These are phyloP conservation scores for Lepilemur septentrionalis DNA, from an alignment of 2,797 vertebrate genomes.

Conservation along the genomic window DNA sequence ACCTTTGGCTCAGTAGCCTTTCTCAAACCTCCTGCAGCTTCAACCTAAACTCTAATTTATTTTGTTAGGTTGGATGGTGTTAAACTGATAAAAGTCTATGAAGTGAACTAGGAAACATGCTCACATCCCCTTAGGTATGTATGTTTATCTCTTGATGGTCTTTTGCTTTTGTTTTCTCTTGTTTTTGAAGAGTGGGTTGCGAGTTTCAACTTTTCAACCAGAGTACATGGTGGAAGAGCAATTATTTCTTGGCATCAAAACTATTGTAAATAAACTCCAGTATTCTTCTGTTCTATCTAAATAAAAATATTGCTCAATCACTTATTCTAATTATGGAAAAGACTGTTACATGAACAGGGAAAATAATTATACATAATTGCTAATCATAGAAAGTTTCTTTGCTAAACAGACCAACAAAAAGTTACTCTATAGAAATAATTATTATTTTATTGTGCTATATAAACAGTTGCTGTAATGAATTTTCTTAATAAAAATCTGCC, in stretches of 20 bases:
- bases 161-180: background rate
- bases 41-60: background rate
- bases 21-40: background rate
- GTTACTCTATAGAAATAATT: background rate
- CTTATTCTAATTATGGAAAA: background rate
- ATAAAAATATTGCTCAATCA: background rate
- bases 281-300: background rate
- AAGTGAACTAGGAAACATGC: background rate
- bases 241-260: background rate
- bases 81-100: background rate
- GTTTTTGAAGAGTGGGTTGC: background rate
- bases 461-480: background rate
- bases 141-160: background rate
- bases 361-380: background rate
- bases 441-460: background rate
- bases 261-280: background rate
- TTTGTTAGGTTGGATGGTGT: background rate
- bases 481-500: background rate
- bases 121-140: background rate
- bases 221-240: background rate
- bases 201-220: background rate
- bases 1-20: background rate
- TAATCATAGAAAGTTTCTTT: background rate
- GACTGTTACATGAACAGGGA: background rate
- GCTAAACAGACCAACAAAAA: background rate